Evolutionary conservation across 2,888 invertebrate species (phyloP), one percentile per base, ranked within the genome.

Genomic region (Eledona agricola): DNA sequence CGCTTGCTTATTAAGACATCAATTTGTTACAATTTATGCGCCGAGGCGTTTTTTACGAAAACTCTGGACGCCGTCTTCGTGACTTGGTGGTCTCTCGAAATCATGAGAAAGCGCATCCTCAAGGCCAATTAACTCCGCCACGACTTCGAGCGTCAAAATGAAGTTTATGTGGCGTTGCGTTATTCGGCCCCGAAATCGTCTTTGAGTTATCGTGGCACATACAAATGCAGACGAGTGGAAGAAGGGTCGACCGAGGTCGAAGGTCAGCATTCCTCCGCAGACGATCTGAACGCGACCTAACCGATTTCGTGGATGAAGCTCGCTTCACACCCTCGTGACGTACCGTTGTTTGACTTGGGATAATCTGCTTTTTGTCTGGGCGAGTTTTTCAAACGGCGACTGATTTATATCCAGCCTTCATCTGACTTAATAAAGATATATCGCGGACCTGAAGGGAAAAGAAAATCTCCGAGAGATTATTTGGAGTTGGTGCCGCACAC

Each of bases 361-460:
- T 67, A 66, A 67, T 66, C 65, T 66, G 62, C 60, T 69, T 65
- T 66, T 65, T 64, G 62, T 66, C 60, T 54, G 54, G 38, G 6
- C 17, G 11, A 28, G 29, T 29, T 42, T 19, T 42, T 42, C 20
- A 23, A 34, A 40, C 13, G 28, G 37, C 40, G 51, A 16, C 56
- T 57, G 58, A 61, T 62, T 62, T 62, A 62, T 58, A 57, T 52
- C 43, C 45, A 49, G 38, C 58, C 51, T 55, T 46, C 56, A 29
- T 46, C 37, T 49, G 59, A 60, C 60, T 63, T 64, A 63, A 64
- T 64, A 62, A 58, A 63, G 64, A 64, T 60, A 60, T 64, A 64
- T 64, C 28, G 29, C 11, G 23, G 32, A 34, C 17, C 20, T 9
- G 9, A 15, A 15, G 9, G 32, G 17, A 10, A 34, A 34, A 32